phyloP scores from a whole-genome alignment of 1,140 invertebrate genomes.

The Scaptodrosophila lebanonensis region DNA sequence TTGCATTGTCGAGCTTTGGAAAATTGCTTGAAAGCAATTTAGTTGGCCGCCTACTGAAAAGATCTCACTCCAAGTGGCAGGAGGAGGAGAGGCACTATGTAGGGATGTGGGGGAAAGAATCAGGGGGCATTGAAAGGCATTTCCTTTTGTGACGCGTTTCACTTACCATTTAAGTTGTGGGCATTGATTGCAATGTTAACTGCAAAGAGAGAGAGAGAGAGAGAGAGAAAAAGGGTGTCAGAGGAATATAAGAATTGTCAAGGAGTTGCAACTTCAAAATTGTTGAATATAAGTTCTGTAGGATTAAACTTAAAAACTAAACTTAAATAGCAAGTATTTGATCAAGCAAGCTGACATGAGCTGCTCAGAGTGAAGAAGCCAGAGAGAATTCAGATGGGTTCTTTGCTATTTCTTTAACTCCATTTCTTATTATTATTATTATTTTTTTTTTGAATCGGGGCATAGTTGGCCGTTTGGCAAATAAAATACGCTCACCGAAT shows the following conservation, averaged over 20 bases:
- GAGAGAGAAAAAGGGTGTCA: background rate
- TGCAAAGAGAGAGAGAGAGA: slow-evolving; percentile 23
- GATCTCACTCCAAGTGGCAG: slow-evolving; percentile 10
- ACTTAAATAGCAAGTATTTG: too few species aligned
- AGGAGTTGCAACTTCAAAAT: too few species aligned
- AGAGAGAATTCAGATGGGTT: too few species aligned
- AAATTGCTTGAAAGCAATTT: slow-evolving; percentile 55
- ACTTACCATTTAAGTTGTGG: slow-evolving; percentile 68
- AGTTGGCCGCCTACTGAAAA: slow-evolving; percentile 36
- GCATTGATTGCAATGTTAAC: slow-evolving; percentile 35
- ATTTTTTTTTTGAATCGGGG: too few species aligned
- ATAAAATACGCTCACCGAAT: too few species aligned
- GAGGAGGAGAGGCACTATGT: slow-evolving; percentile 7
- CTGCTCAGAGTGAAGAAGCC: too few species aligned
- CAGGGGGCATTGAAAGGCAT: background rate
- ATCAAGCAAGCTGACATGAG: too few species aligned
- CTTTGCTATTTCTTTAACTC: too few species aligned
- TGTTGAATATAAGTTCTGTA: too few species aligned
- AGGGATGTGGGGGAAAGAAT: background rate
- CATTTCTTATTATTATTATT: too few species aligned
- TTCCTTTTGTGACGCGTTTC: background rate
- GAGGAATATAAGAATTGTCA: background rate
- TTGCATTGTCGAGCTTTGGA: slow-evolving; percentile 18
- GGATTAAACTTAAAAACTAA: too few species aligned
- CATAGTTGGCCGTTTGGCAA: too few species aligned